Percentiles rank a stretch among this genome's conserved stretches.
phyloP scores from a whole-genome alignment of 2,797 vertebrate species.

The Gorsachius magnificus region DNA sequence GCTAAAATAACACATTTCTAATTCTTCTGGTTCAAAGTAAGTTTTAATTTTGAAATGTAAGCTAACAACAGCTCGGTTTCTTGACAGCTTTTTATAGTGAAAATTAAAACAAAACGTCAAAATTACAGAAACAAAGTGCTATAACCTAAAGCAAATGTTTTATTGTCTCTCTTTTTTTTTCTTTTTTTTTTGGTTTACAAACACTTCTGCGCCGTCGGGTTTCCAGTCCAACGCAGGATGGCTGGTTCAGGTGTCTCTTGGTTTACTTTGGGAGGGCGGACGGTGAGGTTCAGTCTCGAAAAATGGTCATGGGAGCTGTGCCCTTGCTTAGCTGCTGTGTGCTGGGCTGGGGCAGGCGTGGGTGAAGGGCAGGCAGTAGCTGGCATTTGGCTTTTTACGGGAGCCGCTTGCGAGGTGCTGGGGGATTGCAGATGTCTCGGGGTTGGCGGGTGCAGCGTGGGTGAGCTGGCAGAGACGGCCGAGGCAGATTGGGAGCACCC shows the following conservation, averaged over 20 bases:
- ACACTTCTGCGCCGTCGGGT: accelerated
- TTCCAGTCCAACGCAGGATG: accelerated
- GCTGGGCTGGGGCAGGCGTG: background rate
- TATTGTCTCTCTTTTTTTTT: background rate
- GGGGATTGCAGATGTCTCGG: background rate
- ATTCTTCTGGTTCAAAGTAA: background rate
- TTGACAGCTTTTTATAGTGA: background rate
- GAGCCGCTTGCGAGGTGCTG: background rate
- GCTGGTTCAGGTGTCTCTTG: background rate
- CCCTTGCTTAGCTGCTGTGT: background rate
- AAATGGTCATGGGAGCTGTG: accelerated
- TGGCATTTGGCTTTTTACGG: background rate
- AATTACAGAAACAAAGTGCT: background rate
- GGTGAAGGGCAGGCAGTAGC: background rate
- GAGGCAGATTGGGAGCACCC: background rate
- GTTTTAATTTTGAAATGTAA: background rate
- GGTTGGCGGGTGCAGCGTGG: background rate
- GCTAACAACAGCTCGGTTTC: background rate
- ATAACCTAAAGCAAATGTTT: background rate
- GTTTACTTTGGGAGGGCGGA: background rate
- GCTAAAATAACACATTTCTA: constrained; percentile 11
- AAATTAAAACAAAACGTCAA: background rate
- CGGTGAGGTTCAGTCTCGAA: accelerated
- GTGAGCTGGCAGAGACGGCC: constrained; percentile 26
- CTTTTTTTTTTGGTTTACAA: background rate